Evolutionary conservation across 2,113 vertebrate genomes (phyloP), one percentile per base, ranked within the genome.

Genomic region (Limnothrissa miodon): DNA sequence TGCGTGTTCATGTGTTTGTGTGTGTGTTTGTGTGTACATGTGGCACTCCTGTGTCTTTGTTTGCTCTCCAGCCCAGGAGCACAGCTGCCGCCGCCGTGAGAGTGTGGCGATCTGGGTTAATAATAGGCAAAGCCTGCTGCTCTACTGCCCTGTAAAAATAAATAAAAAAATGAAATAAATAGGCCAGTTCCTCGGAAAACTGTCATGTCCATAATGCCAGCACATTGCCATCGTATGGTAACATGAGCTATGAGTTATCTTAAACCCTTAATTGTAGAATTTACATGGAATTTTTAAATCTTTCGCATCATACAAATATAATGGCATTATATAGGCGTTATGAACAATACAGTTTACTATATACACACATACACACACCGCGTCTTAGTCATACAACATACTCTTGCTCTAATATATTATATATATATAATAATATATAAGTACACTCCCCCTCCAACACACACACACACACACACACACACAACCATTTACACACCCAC

Each of bases 71-170:
- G 80, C 82, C 83, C 84, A 82, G 89, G 89, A 53, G 74, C 80
- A 13, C 92, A 93, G 91, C 92, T 94, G 91, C 90, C 88, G 86
- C 88, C 89, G 79, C 88, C 90, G 88, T 86, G 84, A 82, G 83
- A 89, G 90, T 83, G 85, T 82, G 80, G 81, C 51, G 80, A 86
- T 92, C 88, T 91, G 83, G 87, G 89, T 94, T 96, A 95, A 95
- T 93, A 94, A 93, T 91, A 95, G 90, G 89, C 89, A 81, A 85
- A 86, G 88, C 90, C 86, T 91, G 91, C 90, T 89, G 86, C 87
- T 89, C 83, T 74, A 70, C 17, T 83, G 86, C 36, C 80, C 70
- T 42, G 81, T 59, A 80, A 81, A 53, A 81, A 56, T 56, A 23
- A 23, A 53, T 1, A 78, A 78, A 84, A 83, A 79, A 17, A 39